Base-by-base conservation (phyloP, 1,140 invertebrate species). In the Scaptomyza graminum region DNA sequence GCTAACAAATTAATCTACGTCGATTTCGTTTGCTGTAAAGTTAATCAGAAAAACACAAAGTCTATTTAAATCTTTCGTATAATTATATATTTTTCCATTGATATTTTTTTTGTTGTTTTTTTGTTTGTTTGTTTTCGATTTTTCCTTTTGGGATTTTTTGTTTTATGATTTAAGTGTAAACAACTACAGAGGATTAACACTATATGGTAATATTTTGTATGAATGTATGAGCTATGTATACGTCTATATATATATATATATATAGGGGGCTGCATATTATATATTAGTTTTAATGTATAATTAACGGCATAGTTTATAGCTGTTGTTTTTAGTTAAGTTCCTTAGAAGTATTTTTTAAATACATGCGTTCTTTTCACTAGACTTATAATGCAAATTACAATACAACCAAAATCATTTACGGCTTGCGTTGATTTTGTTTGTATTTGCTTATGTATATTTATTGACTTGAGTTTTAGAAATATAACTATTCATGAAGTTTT, bases 141-240 rank as follows among this genome's bases (percentile, higher is more conserved):
- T 61, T 62, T 66, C 46, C 41, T 60, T 51, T 54, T 34, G 18
- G 56, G 43, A 37, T 56, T 72, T 67, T 60, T 74, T 66, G 31
- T 71, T 85, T 74, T 68, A 74, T 62, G 83, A 71, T 74, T 85
- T 78, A 87, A 62, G 72, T 79, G 81, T 87, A 88, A 88, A 88
- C 84, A 79, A 83, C 83, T 88, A 88, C 83, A 74, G 79, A 87
- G 76, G 79, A 88, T 88, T 88, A 88, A 88, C 83, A 76, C 83
- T 88, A 88, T 83, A 83, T 88, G 83, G 76, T 88, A 74, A 43
- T 82, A 60, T 60, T 78, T 82, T 13, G 46, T 77, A 87, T 87
- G 75, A 65, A 79, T 82, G 62, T 88, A 83, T 79, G 71, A 66
- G 67, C 66, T 75, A 71, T 71, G 18, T 74, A 66, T 76, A n/a